phyloP scores from a whole-genome alignment of 2,888 invertebrate genomes.

The Pandemis corylana region DNA sequence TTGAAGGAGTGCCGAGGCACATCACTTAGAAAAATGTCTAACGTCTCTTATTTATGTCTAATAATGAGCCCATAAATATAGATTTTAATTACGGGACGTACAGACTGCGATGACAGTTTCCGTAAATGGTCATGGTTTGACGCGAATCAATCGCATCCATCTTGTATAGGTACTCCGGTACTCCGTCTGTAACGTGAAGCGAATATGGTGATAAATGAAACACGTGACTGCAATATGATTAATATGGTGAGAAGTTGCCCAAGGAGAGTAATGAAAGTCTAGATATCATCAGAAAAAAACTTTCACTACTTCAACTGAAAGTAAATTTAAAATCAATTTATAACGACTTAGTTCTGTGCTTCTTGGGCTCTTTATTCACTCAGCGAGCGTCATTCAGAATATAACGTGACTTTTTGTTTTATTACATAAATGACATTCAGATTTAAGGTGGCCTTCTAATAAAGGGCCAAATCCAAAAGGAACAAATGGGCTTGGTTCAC shows the following conservation, averaged over 20 bases:
- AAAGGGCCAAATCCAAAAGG: conserved; percentile 60
- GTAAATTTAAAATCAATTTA: too few relatives aligned
- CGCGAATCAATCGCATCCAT: conserved; percentile 48
- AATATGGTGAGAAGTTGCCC: neutral
- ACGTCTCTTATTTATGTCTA: conserved; percentile 59
- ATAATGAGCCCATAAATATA: conserved; percentile 68
- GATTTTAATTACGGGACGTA: conserved; percentile 65
- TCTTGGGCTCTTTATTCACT: neutral
- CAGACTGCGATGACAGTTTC: conserved; percentile 53
- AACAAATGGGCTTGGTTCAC: conserved; percentile 64
- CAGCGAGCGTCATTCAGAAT: neutral
- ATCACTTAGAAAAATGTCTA: conserved; percentile 59
- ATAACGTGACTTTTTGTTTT: conserved; percentile 26
- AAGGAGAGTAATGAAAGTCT: neutral
- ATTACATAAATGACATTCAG: conserved; percentile 42
- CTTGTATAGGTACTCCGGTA: conserved; percentile 5
- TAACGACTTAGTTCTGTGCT: too few relatives aligned
- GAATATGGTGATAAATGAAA: conserved; percentile 33
- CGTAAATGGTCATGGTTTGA: conserved; percentile 57
- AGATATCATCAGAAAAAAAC: neutral
- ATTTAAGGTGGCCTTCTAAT: conserved; percentile 52
- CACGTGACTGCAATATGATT: conserved; percentile 25
- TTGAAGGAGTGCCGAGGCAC: conserved; percentile 51
- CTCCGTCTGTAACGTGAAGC: conserved; percentile 16
- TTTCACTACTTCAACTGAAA: neutral